A percentile compares a stretch with the other conserved stretches of the same genome.
Conservation (phyloP, 2,113 vertebrate species). For the Prunella himalayana region DNA sequence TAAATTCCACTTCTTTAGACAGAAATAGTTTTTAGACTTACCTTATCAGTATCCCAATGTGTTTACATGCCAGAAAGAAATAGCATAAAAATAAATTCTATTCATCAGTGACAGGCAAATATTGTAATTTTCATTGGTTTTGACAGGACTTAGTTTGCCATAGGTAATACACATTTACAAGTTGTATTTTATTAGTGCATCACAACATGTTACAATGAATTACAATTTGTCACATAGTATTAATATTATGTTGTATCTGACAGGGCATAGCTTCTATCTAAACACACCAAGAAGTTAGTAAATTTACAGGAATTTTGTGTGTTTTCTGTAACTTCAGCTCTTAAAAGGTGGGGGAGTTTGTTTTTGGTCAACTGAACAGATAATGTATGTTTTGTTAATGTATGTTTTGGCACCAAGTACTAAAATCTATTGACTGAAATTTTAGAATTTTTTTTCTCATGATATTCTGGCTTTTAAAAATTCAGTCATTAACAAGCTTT, state of each 20-base stretch:
- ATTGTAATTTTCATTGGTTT: constrained; percentile 39
- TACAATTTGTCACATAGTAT: constrained; percentile 5
- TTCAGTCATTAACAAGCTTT: background rate
- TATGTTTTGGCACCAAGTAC: background rate
- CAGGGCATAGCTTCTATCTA: background rate
- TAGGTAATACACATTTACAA: constrained; percentile 28
- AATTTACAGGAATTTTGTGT: background rate
- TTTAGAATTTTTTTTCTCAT: background rate
- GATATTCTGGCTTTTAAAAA: background rate
- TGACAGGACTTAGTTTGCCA: constrained; percentile 52
- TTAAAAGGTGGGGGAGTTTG: background rate
- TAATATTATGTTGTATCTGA: background rate
- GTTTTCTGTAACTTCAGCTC: background rate
- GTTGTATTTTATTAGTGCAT: constrained; percentile 15
- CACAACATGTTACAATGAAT: background rate
- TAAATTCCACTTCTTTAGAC: background rate
- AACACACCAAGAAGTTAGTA: background rate
- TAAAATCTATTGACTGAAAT: background rate
- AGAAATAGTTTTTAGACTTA: background rate
- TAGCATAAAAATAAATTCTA: background rate
- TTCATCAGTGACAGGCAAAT: constrained; percentile 1
- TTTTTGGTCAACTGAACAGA: background rate
- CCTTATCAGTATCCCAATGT: background rate
- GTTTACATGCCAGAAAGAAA: background rate
- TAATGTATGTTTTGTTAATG: background rate